Evolutionary conservation across 2,888 invertebrate species (phyloP).

Genomic region (Dryobotodes eremita): DNA sequence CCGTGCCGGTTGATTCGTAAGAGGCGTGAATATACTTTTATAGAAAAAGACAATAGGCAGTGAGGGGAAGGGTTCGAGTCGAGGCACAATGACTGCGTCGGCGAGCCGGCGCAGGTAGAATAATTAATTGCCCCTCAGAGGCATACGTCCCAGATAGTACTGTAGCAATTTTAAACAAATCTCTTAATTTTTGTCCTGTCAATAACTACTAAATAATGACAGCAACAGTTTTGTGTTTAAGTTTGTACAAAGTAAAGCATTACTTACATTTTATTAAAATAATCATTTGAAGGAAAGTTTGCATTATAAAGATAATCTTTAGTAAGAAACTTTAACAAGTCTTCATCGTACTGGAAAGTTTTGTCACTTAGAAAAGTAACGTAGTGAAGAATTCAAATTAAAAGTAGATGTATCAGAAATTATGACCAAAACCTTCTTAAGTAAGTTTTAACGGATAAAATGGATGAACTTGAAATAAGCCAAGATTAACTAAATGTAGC

Average conservation of each 20-base stretch:
- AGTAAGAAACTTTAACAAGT: slow-evolving; percentile 19
- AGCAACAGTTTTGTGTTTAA: neutral
- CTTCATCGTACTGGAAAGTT: slow-evolving; percentile 18
- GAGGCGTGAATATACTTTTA: slow-evolving; percentile 70
- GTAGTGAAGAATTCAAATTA: slow-evolving; percentile 41
- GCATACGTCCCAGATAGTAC: slow-evolving; percentile 67
- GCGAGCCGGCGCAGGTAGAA: slow-evolving; percentile 76
- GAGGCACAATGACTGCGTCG: slow-evolving; percentile 69
- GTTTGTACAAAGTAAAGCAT: neutral
- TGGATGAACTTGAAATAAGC: slow-evolving; percentile 56
- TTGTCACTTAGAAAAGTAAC: slow-evolving; percentile 8
- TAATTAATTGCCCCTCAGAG: slow-evolving; percentile 78
- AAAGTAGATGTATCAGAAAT: neutral
- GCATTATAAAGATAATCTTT: neutral
- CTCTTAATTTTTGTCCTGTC: slow-evolving; percentile 47
- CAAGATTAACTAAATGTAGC: slow-evolving; percentile 60
- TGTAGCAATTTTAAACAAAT: slow-evolving; percentile 65
- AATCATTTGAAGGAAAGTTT: slow-evolving; percentile 2
- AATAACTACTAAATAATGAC: slow-evolving; percentile 37
- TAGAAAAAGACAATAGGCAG: slow-evolving; percentile 68
- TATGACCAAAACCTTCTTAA: slow-evolving; percentile 8
- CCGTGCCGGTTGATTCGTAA: slow-evolving; percentile 70
- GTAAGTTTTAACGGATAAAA: slow-evolving; percentile 33
- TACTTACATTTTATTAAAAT: slow-evolving; percentile 1
- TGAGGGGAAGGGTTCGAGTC: slow-evolving; percentile 62